phyloP scores from a whole-genome alignment of 2,888 invertebrate genomes.

The Leptopilina syphax region DNA sequence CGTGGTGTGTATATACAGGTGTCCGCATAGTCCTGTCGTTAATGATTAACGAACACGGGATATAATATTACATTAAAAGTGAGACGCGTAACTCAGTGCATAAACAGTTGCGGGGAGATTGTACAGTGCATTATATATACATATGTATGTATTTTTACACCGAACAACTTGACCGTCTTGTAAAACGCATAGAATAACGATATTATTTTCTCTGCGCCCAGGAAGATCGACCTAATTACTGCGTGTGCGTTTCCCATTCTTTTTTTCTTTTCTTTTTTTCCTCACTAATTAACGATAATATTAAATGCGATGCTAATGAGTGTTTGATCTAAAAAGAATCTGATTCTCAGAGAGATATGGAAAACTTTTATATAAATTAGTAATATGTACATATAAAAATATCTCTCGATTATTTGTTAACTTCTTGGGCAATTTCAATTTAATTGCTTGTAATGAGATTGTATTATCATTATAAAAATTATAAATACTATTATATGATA shows the following conservation, averaged over 20 bases:
- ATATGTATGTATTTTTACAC: background rate
- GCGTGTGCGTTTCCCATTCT: slow-evolving; percentile 6
- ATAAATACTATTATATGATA: no score
- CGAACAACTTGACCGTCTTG: background rate
- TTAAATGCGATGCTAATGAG: slow-evolving; percentile 16
- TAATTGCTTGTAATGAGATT: slow-evolving; percentile 14
- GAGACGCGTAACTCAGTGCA: slow-evolving; percentile 41
- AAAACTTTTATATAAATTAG: background rate
- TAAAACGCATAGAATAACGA: slow-evolving; percentile 13
- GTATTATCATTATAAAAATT: background rate
- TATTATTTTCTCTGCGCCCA: slow-evolving; percentile 16
- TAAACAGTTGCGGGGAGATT: slow-evolving; percentile 21
- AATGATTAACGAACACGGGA: slow-evolving; percentile 54
- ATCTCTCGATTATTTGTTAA: background rate
- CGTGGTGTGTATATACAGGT: slow-evolving; percentile 46
- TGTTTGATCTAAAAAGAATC: background rate
- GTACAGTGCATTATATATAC: background rate
- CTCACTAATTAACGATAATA: slow-evolving; percentile 22
- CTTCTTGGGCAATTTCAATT: background rate
- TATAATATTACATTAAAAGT: slow-evolving; percentile 46
- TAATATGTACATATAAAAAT: background rate
- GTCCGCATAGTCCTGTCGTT: slow-evolving; percentile 49
- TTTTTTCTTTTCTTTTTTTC: slow-evolving; percentile 3
- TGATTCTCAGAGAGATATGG: background rate
- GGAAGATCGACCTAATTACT: slow-evolving; percentile 31